These are phyloP conservation scores for Gambelia wislizenii DNA, from an alignment of 2,797 vertebrate species.

Conservation along the genomic window DNA sequence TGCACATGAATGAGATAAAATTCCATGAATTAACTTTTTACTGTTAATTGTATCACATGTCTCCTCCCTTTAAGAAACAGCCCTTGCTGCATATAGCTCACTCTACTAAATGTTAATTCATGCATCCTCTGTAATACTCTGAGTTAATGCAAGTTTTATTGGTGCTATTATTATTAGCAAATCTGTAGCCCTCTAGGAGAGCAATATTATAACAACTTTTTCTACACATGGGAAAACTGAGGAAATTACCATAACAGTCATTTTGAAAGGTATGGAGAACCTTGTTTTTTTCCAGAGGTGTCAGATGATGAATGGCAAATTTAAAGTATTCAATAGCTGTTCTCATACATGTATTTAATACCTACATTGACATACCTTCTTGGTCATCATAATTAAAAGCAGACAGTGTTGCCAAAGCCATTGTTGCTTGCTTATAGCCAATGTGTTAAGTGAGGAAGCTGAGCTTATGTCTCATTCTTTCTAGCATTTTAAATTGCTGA, in stretches of 20 bases:
- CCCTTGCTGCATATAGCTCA: neutral
- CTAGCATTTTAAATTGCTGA: neutral
- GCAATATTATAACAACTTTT: conserved; percentile 62
- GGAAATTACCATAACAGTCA: conserved; percentile 69
- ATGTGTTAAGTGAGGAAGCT: neutral
- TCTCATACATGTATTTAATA: conserved; percentile 18
- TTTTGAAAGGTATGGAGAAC: conserved; percentile 50
- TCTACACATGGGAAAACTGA: conserved; percentile 68
- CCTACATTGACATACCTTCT: conserved; percentile 24
- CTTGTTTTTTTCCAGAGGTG: conserved; percentile 48
- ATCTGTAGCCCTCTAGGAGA: conserved; percentile 65
- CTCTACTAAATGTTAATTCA: conserved; percentile 38
- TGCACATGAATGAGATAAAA: neutral
- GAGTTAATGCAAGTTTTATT: conserved; percentile 57
- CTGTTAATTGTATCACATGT: neutral
- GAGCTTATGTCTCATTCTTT: neutral
- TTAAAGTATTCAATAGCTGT: neutral
- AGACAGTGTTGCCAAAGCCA: conserved; percentile 21
- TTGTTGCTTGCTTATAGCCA: neutral
- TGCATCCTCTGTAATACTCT: conserved; percentile 28
- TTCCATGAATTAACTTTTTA: neutral
- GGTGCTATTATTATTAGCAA: conserved; percentile 72
- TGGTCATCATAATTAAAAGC: neutral
- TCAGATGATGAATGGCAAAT: conserved; percentile 53
- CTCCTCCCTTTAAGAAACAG: conserved; percentile 12